These are phyloP conservation scores for Heliocidaris erythrogramma DNA, from an alignment of 35 echinoderm and acorn worm genomes.

Conservation along the genomic window DNA sequence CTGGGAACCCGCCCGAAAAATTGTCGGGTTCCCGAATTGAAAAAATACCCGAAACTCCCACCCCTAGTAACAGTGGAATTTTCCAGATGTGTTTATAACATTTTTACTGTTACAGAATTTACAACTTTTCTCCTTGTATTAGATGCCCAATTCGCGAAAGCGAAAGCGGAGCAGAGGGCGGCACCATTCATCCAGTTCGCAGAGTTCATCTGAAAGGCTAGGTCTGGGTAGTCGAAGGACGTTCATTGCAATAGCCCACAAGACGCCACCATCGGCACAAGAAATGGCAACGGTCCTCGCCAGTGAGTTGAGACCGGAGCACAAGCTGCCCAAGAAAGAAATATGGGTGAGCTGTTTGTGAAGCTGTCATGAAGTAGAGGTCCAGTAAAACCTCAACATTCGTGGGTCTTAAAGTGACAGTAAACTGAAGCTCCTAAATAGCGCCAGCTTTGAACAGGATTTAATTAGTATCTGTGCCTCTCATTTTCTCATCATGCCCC, in stretches of 20 bases:
- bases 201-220: conserved; percentile 61
- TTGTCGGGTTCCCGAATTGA: too few species aligned
- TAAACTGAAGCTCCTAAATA: too few species aligned
- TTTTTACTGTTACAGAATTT: too few species aligned
- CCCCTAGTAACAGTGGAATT: too few species aligned
- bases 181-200: conserved; percentile 64
- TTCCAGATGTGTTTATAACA: too few species aligned
- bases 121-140: not conserved
- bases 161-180: conserved; percentile 12
- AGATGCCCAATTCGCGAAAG: conserved; percentile 46
- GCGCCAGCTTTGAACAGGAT: too few species aligned
- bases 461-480: too few species aligned
- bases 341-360: conserved; percentile 47
- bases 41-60: too few species aligned
- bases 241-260: conserved; percentile 42
- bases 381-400: too few species aligned
- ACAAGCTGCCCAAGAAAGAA: conserved; percentile 74
- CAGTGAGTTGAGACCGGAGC: conserved; percentile 66
- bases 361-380: not conserved
- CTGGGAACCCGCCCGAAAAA: too few species aligned
- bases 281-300: conserved; percentile 67
- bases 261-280: conserved; percentile 42
- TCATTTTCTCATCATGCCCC: too few species aligned
- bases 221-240: conserved; percentile 22
- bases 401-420: too few species aligned